A percentile compares a stretch with the other conserved stretches of the same genome.
Evolutionary conservation across 2,113 vertebrate species (phyloP).

Genomic region (Paradisaea rubra): DNA sequence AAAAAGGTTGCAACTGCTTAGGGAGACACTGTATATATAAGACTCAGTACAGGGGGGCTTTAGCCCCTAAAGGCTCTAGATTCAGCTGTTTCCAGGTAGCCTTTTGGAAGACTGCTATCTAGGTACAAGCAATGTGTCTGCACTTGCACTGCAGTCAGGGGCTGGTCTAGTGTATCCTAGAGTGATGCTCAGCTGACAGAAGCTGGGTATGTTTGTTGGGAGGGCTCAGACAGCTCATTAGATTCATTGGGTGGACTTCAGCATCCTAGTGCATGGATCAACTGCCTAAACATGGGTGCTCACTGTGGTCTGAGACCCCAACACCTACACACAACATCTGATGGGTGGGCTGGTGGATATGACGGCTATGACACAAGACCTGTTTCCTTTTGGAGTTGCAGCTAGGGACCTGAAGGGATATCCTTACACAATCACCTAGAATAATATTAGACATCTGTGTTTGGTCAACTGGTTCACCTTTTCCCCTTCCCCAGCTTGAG

Average conservation of each 20-base stretch:
- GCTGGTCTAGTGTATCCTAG: background rate
- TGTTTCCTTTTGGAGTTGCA: background rate
- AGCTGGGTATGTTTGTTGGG: background rate
- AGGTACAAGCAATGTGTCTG: background rate
- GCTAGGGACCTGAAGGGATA: background rate
- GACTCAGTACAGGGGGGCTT: background rate
- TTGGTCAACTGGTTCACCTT: background rate
- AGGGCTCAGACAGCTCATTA: background rate
- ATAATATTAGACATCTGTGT: background rate
- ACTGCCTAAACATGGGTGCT: background rate
- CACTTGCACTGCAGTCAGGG: background rate
- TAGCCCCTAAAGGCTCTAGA: background rate
- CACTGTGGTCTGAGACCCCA: background rate
- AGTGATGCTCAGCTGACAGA: background rate
- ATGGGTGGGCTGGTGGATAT: background rate
- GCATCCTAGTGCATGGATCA: background rate
- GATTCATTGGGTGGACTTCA: background rate
- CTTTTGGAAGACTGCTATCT: background rate
- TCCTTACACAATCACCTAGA: background rate
- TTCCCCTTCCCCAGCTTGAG: background rate
- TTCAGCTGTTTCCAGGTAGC: background rate
- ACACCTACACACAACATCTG: background rate
- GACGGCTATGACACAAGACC: background rate
- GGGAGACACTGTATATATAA: background rate
- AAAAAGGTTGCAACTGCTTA: background rate